Percentiles rank a stretch among this genome's conserved stretches.
phyloP scores from a whole-genome alignment of 2,888 invertebrate species.

The Charanyca ferruginea region DNA sequence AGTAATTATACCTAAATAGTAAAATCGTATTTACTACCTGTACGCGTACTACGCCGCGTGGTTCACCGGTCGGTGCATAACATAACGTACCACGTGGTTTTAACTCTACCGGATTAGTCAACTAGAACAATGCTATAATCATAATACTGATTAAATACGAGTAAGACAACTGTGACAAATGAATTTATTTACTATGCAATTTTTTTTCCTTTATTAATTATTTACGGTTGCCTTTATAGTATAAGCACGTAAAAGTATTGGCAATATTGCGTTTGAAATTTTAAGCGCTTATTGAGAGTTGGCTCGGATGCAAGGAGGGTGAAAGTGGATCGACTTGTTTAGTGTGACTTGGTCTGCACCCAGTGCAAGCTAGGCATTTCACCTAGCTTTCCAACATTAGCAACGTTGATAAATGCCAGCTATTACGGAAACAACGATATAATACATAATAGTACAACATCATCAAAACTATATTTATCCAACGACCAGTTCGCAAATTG shows the following conservation, averaged over 20 bases:
- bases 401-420: conserved; percentile 39
- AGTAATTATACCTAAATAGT: conserved; percentile 52
- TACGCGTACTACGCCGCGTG: conserved; percentile 67
- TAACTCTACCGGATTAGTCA: conserved; percentile 56
- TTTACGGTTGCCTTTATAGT: conserved; percentile 15
- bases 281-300: conserved; percentile 41
- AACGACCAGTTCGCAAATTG: conserved; percentile 46
- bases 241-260: conserved; percentile 41
- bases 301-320: conserved; percentile 69
- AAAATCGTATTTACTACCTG: conserved; percentile 53
- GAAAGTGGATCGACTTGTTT: conserved; percentile 83
- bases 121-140: conserved; percentile 65
- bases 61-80: conserved; percentile 53
- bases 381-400: conserved; percentile 79
- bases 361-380: conserved; percentile 72
- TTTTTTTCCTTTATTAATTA: conserved; percentile 27
- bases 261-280: conserved; percentile 44
- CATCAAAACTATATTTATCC: conserved; percentile 39
- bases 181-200: conserved; percentile 31
- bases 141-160: conserved; percentile 38
- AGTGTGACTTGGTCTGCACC: conserved; percentile 69
- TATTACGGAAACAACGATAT: conserved; percentile 43
- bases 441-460: conserved; percentile 46
- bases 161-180: conserved; percentile 42
- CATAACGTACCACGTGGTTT: conserved; percentile 65